phyloP scores from a whole-genome alignment of 2,797 vertebrate genomes.

The Gouania willdenowi region DNA sequence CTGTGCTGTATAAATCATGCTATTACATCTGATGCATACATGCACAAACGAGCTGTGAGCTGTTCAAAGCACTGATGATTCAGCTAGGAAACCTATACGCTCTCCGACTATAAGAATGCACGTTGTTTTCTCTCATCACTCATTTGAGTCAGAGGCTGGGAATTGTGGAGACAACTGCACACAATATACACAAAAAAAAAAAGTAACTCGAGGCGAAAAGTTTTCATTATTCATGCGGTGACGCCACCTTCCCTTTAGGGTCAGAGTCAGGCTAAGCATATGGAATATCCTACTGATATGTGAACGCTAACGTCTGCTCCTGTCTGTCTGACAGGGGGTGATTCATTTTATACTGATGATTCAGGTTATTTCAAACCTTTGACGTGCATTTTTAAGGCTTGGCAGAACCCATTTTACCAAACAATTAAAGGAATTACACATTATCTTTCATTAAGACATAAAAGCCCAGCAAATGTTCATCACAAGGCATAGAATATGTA shows the following conservation, averaged over 20 bases:
- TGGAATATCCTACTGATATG: conserved; percentile 15
- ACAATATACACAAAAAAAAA: conserved; percentile 24
- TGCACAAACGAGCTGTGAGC: conserved; percentile 24
- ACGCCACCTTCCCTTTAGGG: conserved; percentile 34
- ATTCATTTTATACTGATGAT: conserved; percentile 17
- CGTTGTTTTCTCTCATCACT: conserved; percentile 23
- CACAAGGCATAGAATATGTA: not conserved
- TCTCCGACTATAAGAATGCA: conserved; percentile 20
- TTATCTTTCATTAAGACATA: conserved; percentile 11
- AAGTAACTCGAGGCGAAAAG: conserved; percentile 7
- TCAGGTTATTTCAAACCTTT: conserved; percentile 29
- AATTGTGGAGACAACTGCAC: conserved; percentile 17
- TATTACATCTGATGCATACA: conserved; percentile 1
- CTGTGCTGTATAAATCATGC: not conserved
- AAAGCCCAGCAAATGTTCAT: conserved; percentile 3
- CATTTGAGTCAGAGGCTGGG: conserved; percentile 30
- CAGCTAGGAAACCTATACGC: conserved; percentile 9
- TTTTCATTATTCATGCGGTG: conserved; percentile 48
- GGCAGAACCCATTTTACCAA: conserved; percentile 11
- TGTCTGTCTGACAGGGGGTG: conserved; percentile 5
- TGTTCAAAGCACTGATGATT: conserved; percentile 24
- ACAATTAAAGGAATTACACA: conserved; percentile 27
- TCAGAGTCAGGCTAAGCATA: conserved; percentile 36
- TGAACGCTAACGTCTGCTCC: conserved; percentile 10
- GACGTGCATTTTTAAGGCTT: conserved; percentile 18